Conservation (phyloP, 2,888 invertebrate genomes). For the Xiphydria camelus region DNA sequence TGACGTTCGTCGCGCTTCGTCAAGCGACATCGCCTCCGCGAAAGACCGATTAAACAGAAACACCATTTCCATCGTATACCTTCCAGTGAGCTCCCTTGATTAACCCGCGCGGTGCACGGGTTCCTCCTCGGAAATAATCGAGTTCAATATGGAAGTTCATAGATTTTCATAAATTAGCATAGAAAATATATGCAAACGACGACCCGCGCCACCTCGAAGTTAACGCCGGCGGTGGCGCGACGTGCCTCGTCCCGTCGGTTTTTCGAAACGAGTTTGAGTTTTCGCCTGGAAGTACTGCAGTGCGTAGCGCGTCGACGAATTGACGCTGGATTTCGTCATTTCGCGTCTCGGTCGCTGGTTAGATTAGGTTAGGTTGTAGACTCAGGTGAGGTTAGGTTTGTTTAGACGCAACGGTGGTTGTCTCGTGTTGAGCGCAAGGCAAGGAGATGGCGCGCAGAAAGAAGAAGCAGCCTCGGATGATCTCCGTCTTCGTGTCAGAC, state of each 20-base stretch:
- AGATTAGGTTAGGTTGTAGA: too few species aligned
- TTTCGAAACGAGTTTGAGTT: conserved; percentile 22
- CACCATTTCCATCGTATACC: too few species aligned
- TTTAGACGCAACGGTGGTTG: too few species aligned
- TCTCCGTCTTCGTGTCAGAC: conserved; percentile 49
- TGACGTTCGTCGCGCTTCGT: too few species aligned
- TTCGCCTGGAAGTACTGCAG: conserved; percentile 25
- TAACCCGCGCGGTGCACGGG: background rate
- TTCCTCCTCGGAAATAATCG: conserved; percentile 1
- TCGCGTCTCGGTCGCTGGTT: too few species aligned
- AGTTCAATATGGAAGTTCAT: conserved; percentile 37
- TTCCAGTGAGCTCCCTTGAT: too few species aligned
- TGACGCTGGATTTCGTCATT: conserved; percentile 32
- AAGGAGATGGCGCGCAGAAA: conserved; percentile 47
- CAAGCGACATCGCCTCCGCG: too few species aligned
- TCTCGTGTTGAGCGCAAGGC: background rate
- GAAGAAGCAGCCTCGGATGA: conserved; percentile 49
- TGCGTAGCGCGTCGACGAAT: conserved; percentile 24
- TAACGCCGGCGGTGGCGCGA: conserved; percentile 3
- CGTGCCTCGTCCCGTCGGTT: conserved; percentile 15
- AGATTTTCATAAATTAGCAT: conserved; percentile 56
- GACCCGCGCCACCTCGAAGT: conserved; percentile 54
- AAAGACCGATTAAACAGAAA: too few species aligned
- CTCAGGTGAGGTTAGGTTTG: too few species aligned
- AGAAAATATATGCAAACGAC: conserved; percentile 45